Percentiles rank a stretch among this genome's conserved stretches.
phyloP scores from a whole-genome alignment of 2,113 vertebrate genomes.

The Pterocles orientalis region DNA sequence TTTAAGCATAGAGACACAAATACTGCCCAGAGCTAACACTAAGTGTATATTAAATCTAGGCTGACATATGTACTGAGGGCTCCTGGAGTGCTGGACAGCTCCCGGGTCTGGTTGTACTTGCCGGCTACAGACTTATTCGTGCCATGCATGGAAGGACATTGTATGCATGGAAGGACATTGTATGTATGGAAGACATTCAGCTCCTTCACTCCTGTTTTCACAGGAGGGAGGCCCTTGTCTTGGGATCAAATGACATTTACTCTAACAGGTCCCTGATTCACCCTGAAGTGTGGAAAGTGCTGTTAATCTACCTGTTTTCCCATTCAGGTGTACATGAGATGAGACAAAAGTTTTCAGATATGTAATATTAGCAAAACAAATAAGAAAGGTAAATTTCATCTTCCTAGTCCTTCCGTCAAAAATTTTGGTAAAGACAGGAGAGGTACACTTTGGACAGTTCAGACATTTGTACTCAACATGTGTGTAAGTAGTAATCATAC shows the following conservation, averaged over 20 bases:
- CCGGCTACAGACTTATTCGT: not conserved
- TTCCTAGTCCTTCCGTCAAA: not conserved
- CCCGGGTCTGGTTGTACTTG: not conserved
- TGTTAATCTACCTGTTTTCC: not conserved
- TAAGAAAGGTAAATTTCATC: not conserved
- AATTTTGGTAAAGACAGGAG: not conserved
- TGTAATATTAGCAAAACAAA: not conserved
- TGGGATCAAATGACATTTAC: not conserved
- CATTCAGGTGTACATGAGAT: not conserved
- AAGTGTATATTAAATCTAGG: not conserved
- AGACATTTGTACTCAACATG: not conserved
- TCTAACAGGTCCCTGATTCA: not conserved
- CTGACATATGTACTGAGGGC: not conserved
- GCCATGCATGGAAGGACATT: not conserved
- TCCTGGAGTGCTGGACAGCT: not conserved
- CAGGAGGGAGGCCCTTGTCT: accelerated
- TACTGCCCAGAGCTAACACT: not conserved
- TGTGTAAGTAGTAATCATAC: not conserved
- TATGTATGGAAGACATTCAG: not conserved
- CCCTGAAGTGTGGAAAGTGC: not conserved
- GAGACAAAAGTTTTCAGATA: not conserved
- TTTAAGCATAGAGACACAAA: not conserved
- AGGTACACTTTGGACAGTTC: not conserved
- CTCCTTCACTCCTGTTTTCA: not conserved
- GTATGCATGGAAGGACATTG: not conserved